phyloP scores from a whole-genome alignment of 1,140 invertebrate genomes.

The Drosophila truncata region DNA sequence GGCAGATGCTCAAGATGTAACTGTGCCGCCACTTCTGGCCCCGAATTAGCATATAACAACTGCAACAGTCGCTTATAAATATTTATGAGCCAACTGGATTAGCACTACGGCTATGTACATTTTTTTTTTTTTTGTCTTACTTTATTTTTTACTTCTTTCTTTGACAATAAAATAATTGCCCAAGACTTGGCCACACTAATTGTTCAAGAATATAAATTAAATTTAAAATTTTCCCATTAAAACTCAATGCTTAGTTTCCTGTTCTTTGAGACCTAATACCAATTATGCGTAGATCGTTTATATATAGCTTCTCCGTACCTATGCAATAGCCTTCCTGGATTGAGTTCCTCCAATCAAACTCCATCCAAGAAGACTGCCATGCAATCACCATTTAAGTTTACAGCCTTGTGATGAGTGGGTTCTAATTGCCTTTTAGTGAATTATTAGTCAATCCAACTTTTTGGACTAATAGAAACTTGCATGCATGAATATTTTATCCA shows the following conservation, averaged over 20 bases:
- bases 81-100: slow-evolving; percentile 60
- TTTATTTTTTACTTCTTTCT: slow-evolving; percentile 12
- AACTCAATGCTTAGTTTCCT: too few relatives aligned
- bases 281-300: too few relatives aligned
- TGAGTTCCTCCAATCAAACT: neutral
- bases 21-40: slow-evolving; percentile 63
- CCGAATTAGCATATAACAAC: slow-evolving; percentile 79
- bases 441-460: slow-evolving; percentile 78
- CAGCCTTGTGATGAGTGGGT: slow-evolving; percentile 11
- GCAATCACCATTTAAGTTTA: slow-evolving; percentile 43
- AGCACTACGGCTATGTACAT: slow-evolving; percentile 34
- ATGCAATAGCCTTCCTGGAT: too few relatives aligned
- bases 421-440: slow-evolving; percentile 72
- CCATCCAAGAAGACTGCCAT: neutral
- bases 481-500: slow-evolving; percentile 81
- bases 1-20: slow-evolving; percentile 78
- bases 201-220: too few relatives aligned
- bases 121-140: neutral
- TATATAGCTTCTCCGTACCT: too few relatives aligned
- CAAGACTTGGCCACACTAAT: too few relatives aligned
- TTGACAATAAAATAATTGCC: neutral
- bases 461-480: slow-evolving; percentile 72
- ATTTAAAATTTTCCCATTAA: too few relatives aligned
- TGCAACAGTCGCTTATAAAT: slow-evolving; percentile 76
- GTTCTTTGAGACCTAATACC: too few relatives aligned